phyloP scores from a whole-genome alignment of 1,140 invertebrate species.

The Heliconius eleuchia region DNA sequence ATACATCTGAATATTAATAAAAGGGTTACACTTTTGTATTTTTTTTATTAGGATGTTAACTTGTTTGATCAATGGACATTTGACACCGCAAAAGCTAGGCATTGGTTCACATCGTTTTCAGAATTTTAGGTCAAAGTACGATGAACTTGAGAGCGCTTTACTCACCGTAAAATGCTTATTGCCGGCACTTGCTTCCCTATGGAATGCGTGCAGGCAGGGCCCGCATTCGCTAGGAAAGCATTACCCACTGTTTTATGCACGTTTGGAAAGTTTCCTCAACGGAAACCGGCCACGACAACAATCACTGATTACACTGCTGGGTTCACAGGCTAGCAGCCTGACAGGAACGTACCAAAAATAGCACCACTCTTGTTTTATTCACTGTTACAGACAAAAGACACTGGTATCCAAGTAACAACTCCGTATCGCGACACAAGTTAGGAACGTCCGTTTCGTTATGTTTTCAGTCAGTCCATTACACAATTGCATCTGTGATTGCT shows the following conservation, averaged over 20 bases:
- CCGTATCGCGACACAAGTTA: conserved; percentile 55
- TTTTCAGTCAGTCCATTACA: conserved; percentile 47
- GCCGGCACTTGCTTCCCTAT: conserved; percentile 77
- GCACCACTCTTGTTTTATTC: conserved; percentile 72
- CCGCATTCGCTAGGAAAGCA: conserved; percentile 78
- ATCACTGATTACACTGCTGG: conserved; percentile 76
- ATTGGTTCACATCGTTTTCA: conserved; percentile 36
- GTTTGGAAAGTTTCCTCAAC: conserved; percentile 78
- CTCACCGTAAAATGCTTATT: conserved; percentile 80
- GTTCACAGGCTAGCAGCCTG: conserved; percentile 62
- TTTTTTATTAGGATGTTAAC: background rate
- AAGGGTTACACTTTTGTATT: background rate
- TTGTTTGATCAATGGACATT: conserved; percentile 27
- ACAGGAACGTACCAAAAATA: conserved; percentile 71
- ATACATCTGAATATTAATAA: background rate
- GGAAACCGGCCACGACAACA: conserved; percentile 79
- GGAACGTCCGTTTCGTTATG: conserved; percentile 46
- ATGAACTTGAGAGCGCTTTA: conserved; percentile 76
- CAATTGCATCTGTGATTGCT: conserved; percentile 47
- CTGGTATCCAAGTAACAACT: conserved; percentile 69
- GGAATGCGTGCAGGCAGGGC: conserved; percentile 76
- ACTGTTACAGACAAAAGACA: conserved; percentile 76
- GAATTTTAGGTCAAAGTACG: conserved; percentile 74
- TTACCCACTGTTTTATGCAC: conserved; percentile 79
- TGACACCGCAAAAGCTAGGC: conserved; percentile 41